These are phyloP conservation scores for Burhinus oedicnemus DNA, from an alignment of 2,113 vertebrate species.

Conservation along the genomic window DNA sequence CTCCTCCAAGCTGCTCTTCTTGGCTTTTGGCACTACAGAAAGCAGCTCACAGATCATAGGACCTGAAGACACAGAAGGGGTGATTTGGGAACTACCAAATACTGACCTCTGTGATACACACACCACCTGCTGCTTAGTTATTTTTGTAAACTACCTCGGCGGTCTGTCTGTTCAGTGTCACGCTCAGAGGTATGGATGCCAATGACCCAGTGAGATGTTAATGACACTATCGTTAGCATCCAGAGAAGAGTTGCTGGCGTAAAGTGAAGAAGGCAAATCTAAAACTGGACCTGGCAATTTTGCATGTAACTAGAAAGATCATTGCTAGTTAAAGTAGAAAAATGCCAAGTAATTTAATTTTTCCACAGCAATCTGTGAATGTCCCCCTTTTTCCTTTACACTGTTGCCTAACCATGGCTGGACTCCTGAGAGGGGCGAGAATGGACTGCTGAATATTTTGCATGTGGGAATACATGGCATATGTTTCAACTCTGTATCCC, in stretches of 20 bases:
- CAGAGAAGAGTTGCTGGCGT: neutral
- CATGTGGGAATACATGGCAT: neutral
- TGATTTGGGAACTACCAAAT: neutral
- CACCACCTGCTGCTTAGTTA: neutral
- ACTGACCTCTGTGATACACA: neutral
- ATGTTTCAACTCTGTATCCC: neutral
- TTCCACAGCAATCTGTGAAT: neutral
- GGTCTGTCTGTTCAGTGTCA: neutral
- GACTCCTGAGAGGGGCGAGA: neutral
- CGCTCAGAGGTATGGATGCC: neutral
- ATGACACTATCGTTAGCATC: neutral
- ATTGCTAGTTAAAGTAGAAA: neutral
- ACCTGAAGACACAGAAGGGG: neutral
- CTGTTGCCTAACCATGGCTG: neutral
- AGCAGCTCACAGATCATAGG: neutral
- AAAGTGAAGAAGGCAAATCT: neutral
- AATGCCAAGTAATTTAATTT: neutral
- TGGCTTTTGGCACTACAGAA: neutral
- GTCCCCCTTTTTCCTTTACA: neutral
- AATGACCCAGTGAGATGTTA: fast-evolving
- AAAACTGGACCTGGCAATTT: neutral
- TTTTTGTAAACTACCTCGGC: neutral
- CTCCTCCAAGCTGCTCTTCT: fast-evolving
- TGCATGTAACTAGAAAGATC: neutral
- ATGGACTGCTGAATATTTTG: neutral